Evolutionary conservation across 2,888 invertebrate species (phyloP).

Genomic region (Macaria liturata): DNA sequence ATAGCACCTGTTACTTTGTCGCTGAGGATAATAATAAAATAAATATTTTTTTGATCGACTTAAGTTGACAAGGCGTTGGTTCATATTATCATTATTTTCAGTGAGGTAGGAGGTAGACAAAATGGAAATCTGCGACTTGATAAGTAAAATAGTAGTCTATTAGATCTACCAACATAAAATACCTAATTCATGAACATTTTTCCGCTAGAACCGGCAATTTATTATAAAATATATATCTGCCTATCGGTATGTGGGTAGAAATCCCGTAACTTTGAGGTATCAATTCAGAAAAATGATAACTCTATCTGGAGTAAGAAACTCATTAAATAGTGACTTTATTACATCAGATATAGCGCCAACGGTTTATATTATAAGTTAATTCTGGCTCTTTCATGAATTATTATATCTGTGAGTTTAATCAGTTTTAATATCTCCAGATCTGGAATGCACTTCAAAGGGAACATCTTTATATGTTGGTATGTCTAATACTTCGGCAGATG

Average conservation of each 20-base stretch:
- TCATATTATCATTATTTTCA: too few species aligned
- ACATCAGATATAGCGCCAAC: constrained; percentile 15
- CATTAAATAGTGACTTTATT: constrained; percentile 14
- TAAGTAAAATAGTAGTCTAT: too few species aligned
- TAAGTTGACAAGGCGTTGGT: too few species aligned
- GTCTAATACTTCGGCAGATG: constrained; percentile 28
- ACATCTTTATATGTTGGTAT: constrained; percentile 22
- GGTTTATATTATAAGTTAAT: constrained; percentile 19
- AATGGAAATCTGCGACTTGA: too few species aligned
- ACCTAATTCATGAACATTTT: too few species aligned
- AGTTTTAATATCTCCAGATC: constrained; percentile 24
- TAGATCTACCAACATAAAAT: too few species aligned
- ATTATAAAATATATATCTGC: not conserved
- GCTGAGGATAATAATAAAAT: too few species aligned
- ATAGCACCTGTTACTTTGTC: too few species aligned
- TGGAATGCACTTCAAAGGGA: constrained; percentile 24
- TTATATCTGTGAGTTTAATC: constrained; percentile 21
- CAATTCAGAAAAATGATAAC: constrained; percentile 4
- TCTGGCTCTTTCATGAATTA: constrained; percentile 16
- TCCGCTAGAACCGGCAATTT: not conserved
- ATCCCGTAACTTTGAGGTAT: not conserved
- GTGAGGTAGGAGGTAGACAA: too few species aligned
- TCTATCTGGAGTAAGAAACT: constrained; percentile 2
- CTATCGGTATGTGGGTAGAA: not conserved
- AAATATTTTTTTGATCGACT: too few species aligned